Percentiles rank a stretch among this genome's conserved stretches.
Evolutionary conservation across 2,113 vertebrate species (phyloP).

Genomic region (Thalassoma bifasciatum): DNA sequence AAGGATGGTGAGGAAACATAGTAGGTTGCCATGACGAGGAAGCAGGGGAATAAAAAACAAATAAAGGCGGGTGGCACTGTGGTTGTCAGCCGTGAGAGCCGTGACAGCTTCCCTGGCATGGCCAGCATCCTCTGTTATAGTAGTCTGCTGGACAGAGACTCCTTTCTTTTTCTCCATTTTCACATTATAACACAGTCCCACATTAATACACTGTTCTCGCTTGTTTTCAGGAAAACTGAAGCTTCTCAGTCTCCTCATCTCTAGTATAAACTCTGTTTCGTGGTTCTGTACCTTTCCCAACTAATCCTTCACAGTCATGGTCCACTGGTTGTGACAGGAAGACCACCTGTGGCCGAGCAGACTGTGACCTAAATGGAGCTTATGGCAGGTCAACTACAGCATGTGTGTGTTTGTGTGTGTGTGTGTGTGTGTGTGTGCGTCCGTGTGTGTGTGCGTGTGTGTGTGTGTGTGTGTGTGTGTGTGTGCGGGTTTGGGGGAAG

Average conservation of each 20-base stretch:
- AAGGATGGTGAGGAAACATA: slow-evolving; percentile 65
- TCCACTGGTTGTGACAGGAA: slow-evolving; percentile 67
- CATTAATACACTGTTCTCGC: slow-evolving; percentile 2
- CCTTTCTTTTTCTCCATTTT: neutral
- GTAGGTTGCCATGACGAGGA: slow-evolving; percentile 79
- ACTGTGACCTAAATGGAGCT: slow-evolving; percentile 69
- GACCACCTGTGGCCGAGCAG: slow-evolving; percentile 69
- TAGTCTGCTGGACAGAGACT: slow-evolving; percentile 52
- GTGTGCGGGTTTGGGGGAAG: neutral
- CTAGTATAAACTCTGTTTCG: slow-evolving; percentile 39
- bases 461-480: neutral
- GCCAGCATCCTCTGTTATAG: slow-evolving; percentile 51
- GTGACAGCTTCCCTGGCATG: slow-evolving; percentile 72
- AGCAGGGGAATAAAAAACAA: slow-evolving; percentile 76
- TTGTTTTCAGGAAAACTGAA: slow-evolving; percentile 54
- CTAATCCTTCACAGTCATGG: slow-evolving; percentile 50
- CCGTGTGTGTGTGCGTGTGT: slow-evolving; percentile 1
- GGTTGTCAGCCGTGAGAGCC: slow-evolving; percentile 62
- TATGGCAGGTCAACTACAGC: slow-evolving; percentile 47
- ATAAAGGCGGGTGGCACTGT: slow-evolving; percentile 73
- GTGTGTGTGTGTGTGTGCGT: neutral
- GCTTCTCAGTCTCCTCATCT: slow-evolving; percentile 17
- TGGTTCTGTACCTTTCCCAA: slow-evolving; percentile 35
- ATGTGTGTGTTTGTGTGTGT: slow-evolving; percentile 17
- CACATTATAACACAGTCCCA: slow-evolving; percentile 31